Evolutionary conservation across 1,140 invertebrate species (phyloP), one percentile per base, ranked within the genome.

Genomic region (Pemphigus obesinymphae): DNA sequence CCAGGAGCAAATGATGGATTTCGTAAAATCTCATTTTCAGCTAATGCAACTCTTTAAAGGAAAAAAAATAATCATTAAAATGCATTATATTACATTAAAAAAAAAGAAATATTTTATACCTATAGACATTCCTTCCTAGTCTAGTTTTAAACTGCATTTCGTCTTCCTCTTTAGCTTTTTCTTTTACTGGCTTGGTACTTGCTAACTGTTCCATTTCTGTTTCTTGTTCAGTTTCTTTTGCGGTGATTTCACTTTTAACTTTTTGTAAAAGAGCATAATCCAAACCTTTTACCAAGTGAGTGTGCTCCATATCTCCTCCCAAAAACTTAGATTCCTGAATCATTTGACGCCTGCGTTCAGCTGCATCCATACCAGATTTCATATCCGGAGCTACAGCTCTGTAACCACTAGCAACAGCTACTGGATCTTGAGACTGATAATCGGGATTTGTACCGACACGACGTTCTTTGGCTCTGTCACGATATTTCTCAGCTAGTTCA

Each of bases 291-390:
- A 99, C 98, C 89, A 99, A 97, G 89, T 99, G 98, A 88, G 98
- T 99, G 86, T 99, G 98, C 84, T 99, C 97, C 94, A 99, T 99
- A 87, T 99, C 98, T 92, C 98, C 98, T 87, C 98, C 98, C 88
- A 99, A 94, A 88, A 97, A 99, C 89, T 99, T 99, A 0, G 98
- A 99, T 87, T 99, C 97, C 88, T 99, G 96, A 86, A 99, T 99
- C 89, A 98, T 92, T 86, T 98, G 95, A 48, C 96, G 91, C 55
- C 97, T 89, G 63, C 96, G 90, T 88, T 99, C 97, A n/a, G 97
- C 97, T 43, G 96, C 96, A 89, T 98, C 97, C 86, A 96, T 87
- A 48, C 94, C 93, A 53, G 95, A 95, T 87, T 98, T 97, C 11
- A 96, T 86, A 89, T 98, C 97, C 1, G 97, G 97, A 1, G 96